phyloP scores from a whole-genome alignment of 1,140 invertebrate genomes.

The Sinella curviseta region DNA sequence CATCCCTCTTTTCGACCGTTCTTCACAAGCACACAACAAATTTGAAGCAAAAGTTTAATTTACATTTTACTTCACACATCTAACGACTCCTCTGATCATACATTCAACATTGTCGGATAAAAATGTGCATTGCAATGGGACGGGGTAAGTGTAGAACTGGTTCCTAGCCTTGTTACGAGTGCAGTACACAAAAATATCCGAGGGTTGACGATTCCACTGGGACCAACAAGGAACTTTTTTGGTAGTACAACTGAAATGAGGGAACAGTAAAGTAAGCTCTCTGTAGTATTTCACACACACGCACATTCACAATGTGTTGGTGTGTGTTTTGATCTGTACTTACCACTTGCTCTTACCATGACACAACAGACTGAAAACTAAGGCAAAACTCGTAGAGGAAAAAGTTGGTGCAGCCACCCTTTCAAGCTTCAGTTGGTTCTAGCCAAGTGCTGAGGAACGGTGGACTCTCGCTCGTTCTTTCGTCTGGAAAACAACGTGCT shows the following conservation, averaged over 20 bases:
- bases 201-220: constrained; percentile 4
- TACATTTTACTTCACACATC: too few species aligned
- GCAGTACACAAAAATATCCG: too few species aligned
- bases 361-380: too few species aligned
- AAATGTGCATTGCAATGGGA: too few species aligned
- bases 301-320: too few species aligned
- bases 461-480: background rate
- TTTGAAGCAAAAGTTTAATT: too few species aligned
- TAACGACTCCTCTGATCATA: too few species aligned
- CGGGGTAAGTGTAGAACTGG: too few species aligned
- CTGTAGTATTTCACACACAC: background rate
- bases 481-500: constrained; percentile 5
- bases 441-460: background rate
- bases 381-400: background rate
- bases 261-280: background rate
- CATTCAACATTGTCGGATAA: too few species aligned
- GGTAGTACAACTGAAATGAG: background rate
- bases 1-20: too few species aligned
- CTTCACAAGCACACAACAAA: too few species aligned
- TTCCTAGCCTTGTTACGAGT: too few species aligned
- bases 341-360: background rate
- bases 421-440: constrained; percentile 7
- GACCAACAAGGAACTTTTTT: background rate
- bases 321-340: background rate
- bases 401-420: background rate